phyloP scores from a whole-genome alignment of 2,113 vertebrate genomes.

The Penelope pileata region DNA sequence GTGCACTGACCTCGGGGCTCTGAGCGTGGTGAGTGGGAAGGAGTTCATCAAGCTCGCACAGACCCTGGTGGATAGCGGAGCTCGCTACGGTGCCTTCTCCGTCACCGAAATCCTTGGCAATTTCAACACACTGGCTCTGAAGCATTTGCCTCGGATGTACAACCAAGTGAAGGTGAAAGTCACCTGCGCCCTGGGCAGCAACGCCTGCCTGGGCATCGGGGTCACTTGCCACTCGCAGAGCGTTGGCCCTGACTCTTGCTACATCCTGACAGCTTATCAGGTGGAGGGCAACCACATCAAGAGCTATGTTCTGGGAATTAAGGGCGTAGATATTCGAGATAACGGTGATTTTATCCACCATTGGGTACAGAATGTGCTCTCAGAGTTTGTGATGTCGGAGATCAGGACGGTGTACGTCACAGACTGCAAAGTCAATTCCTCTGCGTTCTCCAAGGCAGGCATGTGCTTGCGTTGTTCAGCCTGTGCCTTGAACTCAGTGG shows the following conservation, averaged over 20 bases:
- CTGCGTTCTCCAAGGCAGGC: constrained; percentile 87
- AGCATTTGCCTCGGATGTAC: constrained; percentile 97
- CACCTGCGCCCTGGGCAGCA: constrained; percentile 95
- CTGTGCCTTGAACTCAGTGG: constrained; percentile 92
- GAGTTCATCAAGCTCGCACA: constrained; percentile 98
- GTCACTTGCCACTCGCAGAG: constrained; percentile 96
- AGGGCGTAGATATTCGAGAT: constrained; percentile 89
- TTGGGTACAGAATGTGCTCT: constrained; percentile 98
- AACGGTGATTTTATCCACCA: constrained; percentile 93
- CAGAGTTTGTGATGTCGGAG: constrained; percentile 98
- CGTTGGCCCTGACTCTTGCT: constrained; percentile 90
- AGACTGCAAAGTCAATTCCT: constrained; percentile 86
- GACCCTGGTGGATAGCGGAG: constrained; percentile 93
- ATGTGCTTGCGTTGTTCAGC: constrained; percentile 93
- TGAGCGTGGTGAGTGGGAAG: constrained; percentile 91
- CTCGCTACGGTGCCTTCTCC: constrained; percentile 94
- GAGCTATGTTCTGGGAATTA: constrained; percentile 92
- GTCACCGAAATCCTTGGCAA: constrained; percentile 94
- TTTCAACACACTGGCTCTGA: constrained; percentile 92
- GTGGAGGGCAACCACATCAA: constrained; percentile 92
- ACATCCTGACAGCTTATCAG: constrained; percentile 93
- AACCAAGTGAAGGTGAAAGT: constrained; percentile 99
- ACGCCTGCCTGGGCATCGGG: constrained; percentile 92
- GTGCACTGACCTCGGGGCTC: constrained; percentile 91
- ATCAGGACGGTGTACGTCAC: constrained; percentile 95